phyloP scores from a whole-genome alignment of 2,797 vertebrate genomes.

The Paratrypauchen microcephalus region DNA sequence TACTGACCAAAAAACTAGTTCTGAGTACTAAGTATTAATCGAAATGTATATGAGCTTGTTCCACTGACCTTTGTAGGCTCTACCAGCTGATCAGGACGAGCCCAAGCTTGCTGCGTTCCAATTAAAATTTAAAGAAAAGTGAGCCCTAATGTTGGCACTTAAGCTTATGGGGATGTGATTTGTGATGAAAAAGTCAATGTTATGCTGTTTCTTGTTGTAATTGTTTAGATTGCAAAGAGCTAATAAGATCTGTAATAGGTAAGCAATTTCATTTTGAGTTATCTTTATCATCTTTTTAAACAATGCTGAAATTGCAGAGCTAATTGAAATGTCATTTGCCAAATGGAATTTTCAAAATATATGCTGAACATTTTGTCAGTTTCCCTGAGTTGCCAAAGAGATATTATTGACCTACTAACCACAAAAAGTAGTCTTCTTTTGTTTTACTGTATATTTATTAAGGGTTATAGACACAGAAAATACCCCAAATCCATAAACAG shows the following conservation, averaged over 20 bases:
- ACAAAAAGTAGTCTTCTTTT: conserved; percentile 21
- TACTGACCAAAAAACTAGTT: no score
- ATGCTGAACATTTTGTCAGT: background rate
- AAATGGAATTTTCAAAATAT: background rate
- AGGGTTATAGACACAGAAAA: conserved; percentile 64
- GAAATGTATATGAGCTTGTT: background rate
- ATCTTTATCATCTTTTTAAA: background rate
- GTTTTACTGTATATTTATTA: conserved; percentile 55
- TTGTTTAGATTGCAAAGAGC: background rate
- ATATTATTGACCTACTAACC: conserved; percentile 15
- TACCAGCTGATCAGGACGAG: background rate
- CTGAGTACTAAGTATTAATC: background rate
- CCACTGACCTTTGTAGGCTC: background rate
- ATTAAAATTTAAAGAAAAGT: background rate
- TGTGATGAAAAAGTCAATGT: no score
- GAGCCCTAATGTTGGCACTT: background rate
- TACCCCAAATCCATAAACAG: conserved; percentile 53
- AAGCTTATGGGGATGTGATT: background rate
- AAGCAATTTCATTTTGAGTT: background rate
- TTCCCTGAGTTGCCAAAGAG: background rate
- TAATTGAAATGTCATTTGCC: background rate
- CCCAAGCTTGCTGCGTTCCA: background rate
- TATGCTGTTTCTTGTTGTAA: background rate
- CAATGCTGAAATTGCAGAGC: background rate
- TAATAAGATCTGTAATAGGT: background rate